Base-by-base conservation (phyloP, 2,797 vertebrate genomes). In the Triplophysa yarkandensis region DNA sequence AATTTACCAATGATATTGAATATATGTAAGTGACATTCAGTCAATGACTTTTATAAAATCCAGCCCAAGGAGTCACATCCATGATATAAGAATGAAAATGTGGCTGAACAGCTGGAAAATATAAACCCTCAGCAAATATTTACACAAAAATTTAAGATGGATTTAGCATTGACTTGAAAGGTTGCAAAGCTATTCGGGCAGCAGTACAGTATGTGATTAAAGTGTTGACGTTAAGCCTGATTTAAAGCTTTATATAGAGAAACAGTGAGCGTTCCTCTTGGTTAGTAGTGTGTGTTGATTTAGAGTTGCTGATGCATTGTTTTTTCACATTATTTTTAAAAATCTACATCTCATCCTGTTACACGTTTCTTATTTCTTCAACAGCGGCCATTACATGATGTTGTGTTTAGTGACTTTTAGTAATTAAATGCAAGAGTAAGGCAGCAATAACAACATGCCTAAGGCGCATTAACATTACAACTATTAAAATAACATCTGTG, bases 401-500 rank as follows among this genome's bases (percentile, higher is more conserved):
- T 67, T 27, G 27, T 32, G 17, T 74, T 69, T 32, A 60, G 61
- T 39, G 30, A 28, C 34, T 70, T 43, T 74, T 69, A 30, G 62
- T 77, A 44, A 50, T 66, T 55, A 54, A 55, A 66, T 58, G 28
- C 61, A 39, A 17, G 34, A 39, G 52, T 41, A 61, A 27, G 17
- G 43, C 16, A 69, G 74, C 55, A 62, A 17, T 21, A 70, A 58
- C 61, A 30, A 62, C 4, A 10, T 57, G 34, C 17, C 48, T 70
- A 48, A 54, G 54, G 32, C 50, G 66, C 32, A 66, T 70, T 62
- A 39, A 14, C 32, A 65, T 65, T 70, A 71, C 16, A 55, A 67
- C 46, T 61, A 79, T 34, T 74, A 68, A 72, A 63, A 50, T 63
- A 25, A 39, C 65, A 68, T 48, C 55, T 62, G 44, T 23, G 28